phyloP scores from a whole-genome alignment of 2,797 vertebrate species.

The Gymnopithys bicolor region DNA sequence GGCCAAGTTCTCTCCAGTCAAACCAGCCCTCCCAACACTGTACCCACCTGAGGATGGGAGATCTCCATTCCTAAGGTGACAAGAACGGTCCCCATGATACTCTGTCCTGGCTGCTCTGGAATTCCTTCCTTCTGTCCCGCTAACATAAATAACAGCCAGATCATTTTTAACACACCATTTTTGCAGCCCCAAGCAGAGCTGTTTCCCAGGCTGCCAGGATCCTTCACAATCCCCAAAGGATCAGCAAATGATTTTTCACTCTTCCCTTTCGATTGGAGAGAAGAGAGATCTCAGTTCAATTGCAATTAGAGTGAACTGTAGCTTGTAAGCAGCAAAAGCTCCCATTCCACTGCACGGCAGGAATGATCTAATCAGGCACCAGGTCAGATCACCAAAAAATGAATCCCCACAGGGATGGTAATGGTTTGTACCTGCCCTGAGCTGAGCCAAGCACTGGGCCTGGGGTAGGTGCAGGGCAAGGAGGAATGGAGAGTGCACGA shows the following conservation, averaged over 20 bases:
- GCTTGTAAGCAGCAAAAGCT: conserved; percentile 50
- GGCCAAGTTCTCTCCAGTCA: background rate
- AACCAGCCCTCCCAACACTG: background rate
- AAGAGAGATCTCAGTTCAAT: background rate
- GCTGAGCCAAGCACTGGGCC: background rate
- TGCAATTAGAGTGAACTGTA: conserved; percentile 39
- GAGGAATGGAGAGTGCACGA: accelerated
- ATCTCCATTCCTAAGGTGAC: background rate
- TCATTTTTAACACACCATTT: background rate
- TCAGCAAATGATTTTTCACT: conserved; percentile 2
- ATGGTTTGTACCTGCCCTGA: background rate
- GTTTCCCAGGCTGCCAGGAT: background rate
- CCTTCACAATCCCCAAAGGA: background rate
- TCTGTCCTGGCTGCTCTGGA: background rate
- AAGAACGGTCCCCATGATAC: accelerated
- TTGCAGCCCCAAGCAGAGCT: background rate
- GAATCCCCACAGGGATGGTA: background rate
- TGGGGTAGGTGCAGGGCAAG: background rate
- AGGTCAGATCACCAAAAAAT: background rate
- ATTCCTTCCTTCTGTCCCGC: background rate
- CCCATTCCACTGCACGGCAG: background rate
- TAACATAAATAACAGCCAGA: accelerated
- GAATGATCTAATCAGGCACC: conserved; percentile 25
- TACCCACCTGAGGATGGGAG: accelerated
- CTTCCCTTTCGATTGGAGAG: background rate